Evolutionary conservation across 2,888 invertebrate genomes (phyloP).

Genomic region (Temnothorax rugatulus): DNA sequence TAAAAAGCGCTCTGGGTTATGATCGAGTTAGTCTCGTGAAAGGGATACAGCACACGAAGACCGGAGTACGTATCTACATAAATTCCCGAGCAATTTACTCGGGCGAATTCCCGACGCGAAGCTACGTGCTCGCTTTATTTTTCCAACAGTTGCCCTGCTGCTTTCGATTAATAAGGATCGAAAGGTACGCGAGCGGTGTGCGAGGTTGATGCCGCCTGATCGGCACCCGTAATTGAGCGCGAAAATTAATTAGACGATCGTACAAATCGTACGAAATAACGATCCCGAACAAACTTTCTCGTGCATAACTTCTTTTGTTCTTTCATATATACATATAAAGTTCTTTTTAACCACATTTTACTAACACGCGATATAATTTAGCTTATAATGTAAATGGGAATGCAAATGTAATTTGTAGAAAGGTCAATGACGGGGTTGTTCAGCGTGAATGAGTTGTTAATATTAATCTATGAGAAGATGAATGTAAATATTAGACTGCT

Average conservation of each 20-base stretch:
- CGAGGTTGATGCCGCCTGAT: no score
- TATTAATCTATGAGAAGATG: constrained; percentile 7
- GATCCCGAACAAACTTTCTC: constrained; percentile 42
- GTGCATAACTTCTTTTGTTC: constrained; percentile 15
- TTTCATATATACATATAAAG: no score
- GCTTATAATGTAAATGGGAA: not conserved
- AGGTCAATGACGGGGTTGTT: not conserved
- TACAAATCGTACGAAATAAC: not conserved
- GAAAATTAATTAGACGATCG: constrained; percentile 12
- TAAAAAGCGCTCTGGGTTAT: constrained; percentile 48
- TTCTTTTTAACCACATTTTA: not conserved
- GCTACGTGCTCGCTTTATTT: constrained; percentile 12
- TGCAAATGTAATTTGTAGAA: constrained; percentile 5
- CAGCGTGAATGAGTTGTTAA: not conserved
- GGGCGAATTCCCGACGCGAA: constrained; percentile 10
- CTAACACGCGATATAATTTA: not conserved
- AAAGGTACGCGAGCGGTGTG: not conserved
- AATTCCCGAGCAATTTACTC: constrained; percentile 27
- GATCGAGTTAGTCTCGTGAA: constrained; percentile 48
- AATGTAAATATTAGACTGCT: constrained; percentile 13
- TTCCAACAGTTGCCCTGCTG: not conserved
- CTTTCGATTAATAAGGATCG: constrained; percentile 9
- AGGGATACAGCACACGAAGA: constrained; percentile 22
- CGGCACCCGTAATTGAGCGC: not conserved
- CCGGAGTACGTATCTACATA: constrained; percentile 28